Evolutionary conservation across 2,113 vertebrate genomes (phyloP).

Genomic region (Clarias batrachus): DNA sequence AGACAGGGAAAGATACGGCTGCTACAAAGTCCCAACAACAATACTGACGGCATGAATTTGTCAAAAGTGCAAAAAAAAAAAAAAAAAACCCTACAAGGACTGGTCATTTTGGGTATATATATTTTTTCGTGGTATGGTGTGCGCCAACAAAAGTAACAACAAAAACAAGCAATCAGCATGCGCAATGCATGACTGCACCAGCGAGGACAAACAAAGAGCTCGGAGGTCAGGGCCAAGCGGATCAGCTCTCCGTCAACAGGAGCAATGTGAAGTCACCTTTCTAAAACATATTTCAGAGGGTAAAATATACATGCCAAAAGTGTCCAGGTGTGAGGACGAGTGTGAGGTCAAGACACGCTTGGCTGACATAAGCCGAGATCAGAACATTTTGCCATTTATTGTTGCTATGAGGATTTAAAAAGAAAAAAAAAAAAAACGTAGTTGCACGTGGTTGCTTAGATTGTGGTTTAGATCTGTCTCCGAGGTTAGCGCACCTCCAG

Average conservation of each 20-base stretch:
- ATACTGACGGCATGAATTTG: neutral
- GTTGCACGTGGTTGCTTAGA: neutral
- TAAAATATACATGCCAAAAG: neutral
- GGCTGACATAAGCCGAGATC: neutral
- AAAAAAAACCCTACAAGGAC: neutral
- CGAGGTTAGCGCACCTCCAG: too few species aligned
- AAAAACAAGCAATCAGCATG: neutral
- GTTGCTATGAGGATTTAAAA: neutral
- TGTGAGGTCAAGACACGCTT: neutral
- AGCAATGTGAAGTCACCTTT: neutral
- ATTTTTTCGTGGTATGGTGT: neutral
- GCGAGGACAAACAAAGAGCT: slow-evolving; percentile 18
- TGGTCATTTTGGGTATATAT: neutral
- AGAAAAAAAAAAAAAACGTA: too few species aligned
- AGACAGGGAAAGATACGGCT: neutral
- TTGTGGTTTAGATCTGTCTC: neutral
- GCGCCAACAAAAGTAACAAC: neutral
- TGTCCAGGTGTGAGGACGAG: neutral
- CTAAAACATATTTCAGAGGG: neutral
- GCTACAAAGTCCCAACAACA: neutral
- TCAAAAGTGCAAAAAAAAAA: neutral
- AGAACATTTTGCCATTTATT: neutral
- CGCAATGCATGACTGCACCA: slow-evolving; percentile 16
- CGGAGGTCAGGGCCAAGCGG: neutral
- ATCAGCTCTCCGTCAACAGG: neutral